Evolutionary conservation across 2,113 vertebrate genomes (phyloP).

Genomic region (Seriola quinqueradiata): DNA sequence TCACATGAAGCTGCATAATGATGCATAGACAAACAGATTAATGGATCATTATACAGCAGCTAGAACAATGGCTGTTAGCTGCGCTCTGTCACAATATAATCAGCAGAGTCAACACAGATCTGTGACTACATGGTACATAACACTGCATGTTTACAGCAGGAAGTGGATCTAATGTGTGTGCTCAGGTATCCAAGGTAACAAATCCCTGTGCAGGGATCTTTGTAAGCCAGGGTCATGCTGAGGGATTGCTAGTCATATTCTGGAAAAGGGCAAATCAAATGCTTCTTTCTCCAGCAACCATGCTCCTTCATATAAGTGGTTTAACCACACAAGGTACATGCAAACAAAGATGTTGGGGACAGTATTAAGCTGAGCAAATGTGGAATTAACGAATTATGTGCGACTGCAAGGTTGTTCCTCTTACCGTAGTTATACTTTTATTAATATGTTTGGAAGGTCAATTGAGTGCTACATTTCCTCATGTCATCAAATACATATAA

Average conservation of each 20-base stretch:
- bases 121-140: background rate
- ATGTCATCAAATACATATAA: background rate
- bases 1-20: conserved; percentile 12
- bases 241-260: conserved; percentile 46
- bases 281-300: background rate
- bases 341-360: background rate
- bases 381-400: background rate
- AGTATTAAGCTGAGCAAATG: background rate
- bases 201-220: conserved; percentile 36
- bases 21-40: conserved; percentile 15
- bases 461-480: background rate
- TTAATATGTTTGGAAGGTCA: no score
- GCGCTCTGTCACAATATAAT: background rate
- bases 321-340: background rate
- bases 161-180: conserved; percentile 38
- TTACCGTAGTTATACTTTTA: no score
- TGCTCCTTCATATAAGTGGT: background rate
- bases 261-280: conserved; percentile 68
- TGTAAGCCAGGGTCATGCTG: conserved; percentile 44
- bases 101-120: conserved; percentile 2
- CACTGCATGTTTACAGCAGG: conserved; percentile 11
- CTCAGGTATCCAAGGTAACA: conserved; percentile 58
- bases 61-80: background rate
- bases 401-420: background rate
- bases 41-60: conserved; percentile 2